Percentiles rank a stretch among this genome's conserved stretches.
These are phyloP conservation scores for Saguinus imperator DNA, from an alignment of 2,113 vertebrate genomes.

Conservation along the genomic window DNA sequence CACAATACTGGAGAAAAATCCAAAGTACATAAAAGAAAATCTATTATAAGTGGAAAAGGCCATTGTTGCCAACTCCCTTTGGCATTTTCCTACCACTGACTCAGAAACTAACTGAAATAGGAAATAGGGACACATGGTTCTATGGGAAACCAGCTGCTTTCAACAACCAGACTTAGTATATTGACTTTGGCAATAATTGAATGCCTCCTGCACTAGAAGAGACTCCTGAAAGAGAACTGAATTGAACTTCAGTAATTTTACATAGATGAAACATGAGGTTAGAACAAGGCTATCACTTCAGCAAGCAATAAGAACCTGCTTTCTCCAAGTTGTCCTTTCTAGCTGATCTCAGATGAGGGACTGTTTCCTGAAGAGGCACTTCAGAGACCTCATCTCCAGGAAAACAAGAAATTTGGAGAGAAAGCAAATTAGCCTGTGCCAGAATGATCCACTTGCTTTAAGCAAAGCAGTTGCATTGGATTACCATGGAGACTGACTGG, in stretches of 20 bases:
- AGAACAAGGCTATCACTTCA: constrained; percentile 7
- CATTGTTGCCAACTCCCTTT: constrained; percentile 57
- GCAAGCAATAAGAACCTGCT: not conserved
- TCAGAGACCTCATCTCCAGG: constrained; percentile 42
- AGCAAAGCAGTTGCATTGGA: not conserved
- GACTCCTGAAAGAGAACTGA: constrained; percentile 37
- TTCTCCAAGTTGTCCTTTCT: not conserved
- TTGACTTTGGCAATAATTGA: constrained; percentile 66
- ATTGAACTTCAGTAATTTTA: constrained; percentile 6
- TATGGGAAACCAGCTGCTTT: constrained; percentile 54
- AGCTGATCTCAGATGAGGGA: not conserved
- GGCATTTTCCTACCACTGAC: constrained; percentile 59
- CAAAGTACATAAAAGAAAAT: constrained; percentile 39
- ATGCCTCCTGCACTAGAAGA: constrained; percentile 36
- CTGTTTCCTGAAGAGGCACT: constrained; percentile 51
- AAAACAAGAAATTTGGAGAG: constrained; percentile 60
- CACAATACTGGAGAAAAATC: constrained; percentile 40
- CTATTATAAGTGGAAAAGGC: constrained; percentile 48
- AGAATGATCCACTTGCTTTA: not conserved
- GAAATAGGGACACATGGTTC: constrained; percentile 56
- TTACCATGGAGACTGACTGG: not conserved
- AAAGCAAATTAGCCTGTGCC: constrained; percentile 12
- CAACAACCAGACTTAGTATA: constrained; percentile 52
- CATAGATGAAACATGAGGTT: not conserved
- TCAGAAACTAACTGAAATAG: constrained; percentile 58